These are phyloP conservation scores for Onchidella celtica DNA, from an alignment of 2,888 invertebrate genomes.

Conservation along the genomic window DNA sequence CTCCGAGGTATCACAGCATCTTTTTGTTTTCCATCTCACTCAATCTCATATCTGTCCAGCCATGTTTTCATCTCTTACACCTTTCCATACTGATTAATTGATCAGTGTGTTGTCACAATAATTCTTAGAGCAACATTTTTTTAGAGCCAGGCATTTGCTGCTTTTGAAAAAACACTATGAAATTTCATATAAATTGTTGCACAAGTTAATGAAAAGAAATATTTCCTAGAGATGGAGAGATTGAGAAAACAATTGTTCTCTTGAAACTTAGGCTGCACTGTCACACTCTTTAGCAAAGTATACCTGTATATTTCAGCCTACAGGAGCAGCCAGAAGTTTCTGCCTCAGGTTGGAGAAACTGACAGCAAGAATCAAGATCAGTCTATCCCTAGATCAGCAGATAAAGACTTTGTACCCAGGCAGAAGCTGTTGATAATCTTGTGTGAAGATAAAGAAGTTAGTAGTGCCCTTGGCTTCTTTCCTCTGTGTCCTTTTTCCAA, in stretches of 20 bases:
- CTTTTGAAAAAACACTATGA: too few species aligned
- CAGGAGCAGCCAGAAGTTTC: conserved; percentile 78
- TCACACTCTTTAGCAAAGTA: too few species aligned
- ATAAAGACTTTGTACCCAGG: conserved; percentile 83
- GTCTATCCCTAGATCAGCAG: conserved; percentile 42
- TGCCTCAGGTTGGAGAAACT: conserved; percentile 68
- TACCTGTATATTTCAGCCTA: conserved; percentile 43
- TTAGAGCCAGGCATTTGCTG: too few species aligned
- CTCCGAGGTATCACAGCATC: conserved; percentile 35
- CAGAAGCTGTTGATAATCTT: conserved; percentile 85
- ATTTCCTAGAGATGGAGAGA: too few species aligned
- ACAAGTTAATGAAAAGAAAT: too few species aligned
- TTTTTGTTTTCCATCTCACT: neutral
- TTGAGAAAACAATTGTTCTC: too few species aligned
- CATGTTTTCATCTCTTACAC: neutral
- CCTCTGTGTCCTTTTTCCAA: too few species aligned
- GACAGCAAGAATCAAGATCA: conserved; percentile 48
- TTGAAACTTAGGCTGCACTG: too few species aligned
- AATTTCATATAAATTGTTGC: too few species aligned
- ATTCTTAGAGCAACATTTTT: too few species aligned
- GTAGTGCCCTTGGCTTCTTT: too few species aligned
- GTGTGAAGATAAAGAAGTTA: conserved; percentile 84
- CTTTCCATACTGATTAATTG: too few species aligned
- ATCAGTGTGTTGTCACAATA: neutral
- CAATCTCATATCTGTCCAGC: neutral